These are phyloP conservation scores for Contarinia nasturtii DNA, from an alignment of 1,140 invertebrate genomes.

Conservation along the genomic window DNA sequence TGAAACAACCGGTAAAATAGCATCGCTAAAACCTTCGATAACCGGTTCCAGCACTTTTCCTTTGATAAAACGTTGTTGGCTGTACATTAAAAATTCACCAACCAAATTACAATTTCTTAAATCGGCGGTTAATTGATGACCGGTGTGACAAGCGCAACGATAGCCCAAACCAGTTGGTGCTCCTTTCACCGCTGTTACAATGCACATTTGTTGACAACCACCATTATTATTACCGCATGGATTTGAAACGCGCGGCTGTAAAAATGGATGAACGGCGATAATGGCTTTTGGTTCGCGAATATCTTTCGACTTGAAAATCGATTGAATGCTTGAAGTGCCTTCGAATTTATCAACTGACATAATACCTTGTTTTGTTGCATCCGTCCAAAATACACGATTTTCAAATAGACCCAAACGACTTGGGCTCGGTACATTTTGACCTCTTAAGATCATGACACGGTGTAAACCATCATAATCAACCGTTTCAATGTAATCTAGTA, in stretches of 20 bases:
- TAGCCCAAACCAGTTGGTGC: conserved; percentile 67
- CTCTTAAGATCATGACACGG: conserved; percentile 56
- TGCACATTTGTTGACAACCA: conserved; percentile 89
- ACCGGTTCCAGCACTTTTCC: conserved; percentile 82
- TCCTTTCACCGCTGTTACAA: conserved; percentile 60
- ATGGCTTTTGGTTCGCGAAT: conserved; percentile 69
- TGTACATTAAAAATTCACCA: conserved; percentile 89
- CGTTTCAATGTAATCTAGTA: conserved; percentile 94
- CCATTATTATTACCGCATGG: conserved; percentile 83
- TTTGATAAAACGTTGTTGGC: conserved; percentile 91
- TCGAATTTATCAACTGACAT: conserved; percentile 81
- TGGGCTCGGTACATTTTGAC: conserved; percentile 72
- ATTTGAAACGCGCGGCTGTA: conserved; percentile 58
- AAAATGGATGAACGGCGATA: conserved; percentile 57
- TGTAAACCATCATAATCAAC: conserved; percentile 83
- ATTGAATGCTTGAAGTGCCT: conserved; percentile 50
- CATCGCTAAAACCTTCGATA: conserved; percentile 80
- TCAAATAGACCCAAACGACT: conserved; percentile 74
- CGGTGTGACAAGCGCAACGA: conserved; percentile 85
- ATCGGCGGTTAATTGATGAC: conserved; percentile 57
- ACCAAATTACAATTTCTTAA: conserved; percentile 69
- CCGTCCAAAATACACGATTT: conserved; percentile 86
- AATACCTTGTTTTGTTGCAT: conserved; percentile 85
- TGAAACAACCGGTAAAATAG: conserved; percentile 79
- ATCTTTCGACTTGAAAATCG: conserved; percentile 59